phyloP scores from a whole-genome alignment of 2,113 vertebrate genomes.

The Noturus placidus region DNA sequence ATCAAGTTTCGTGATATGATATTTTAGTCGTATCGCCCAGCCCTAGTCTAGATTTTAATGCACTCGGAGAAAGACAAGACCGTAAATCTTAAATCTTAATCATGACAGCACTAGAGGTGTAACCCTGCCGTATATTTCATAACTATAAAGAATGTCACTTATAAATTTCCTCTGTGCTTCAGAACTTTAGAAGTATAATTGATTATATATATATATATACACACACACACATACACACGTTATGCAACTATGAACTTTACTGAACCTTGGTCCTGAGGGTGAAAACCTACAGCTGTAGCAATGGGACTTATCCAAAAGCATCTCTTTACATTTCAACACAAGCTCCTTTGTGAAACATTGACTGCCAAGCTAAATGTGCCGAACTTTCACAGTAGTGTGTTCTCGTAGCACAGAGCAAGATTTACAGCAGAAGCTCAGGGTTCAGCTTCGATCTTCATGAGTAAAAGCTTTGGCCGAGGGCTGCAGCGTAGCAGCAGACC shows the following conservation, averaged over 20 bases:
- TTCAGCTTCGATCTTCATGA: constrained; percentile 17
- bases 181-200: constrained; percentile 6
- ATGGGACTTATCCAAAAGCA: constrained; percentile 33
- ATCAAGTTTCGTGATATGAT: no score
- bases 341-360: constrained; percentile 34
- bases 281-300: constrained; percentile 39
- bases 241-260: constrained; percentile 34
- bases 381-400: constrained; percentile 30
- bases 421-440: constrained; percentile 43
- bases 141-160: neutral
- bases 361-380: constrained; percentile 41
- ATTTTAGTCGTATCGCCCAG: no score
- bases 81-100: neutral
- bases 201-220: constrained; percentile 8
- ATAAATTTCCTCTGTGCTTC: constrained; percentile 3
- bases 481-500: constrained; percentile 37
- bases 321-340: constrained; percentile 46
- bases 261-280: constrained; percentile 34
- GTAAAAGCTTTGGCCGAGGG: constrained; percentile 36
- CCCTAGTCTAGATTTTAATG: neutral
- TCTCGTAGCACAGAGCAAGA: constrained; percentile 30
- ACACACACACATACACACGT: no score
- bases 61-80: neutral
- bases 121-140: neutral
- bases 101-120: neutral